These are phyloP conservation scores for Zosterops hypoxanthus DNA, from an alignment of 2,113 vertebrate genomes.

Conservation along the genomic window DNA sequence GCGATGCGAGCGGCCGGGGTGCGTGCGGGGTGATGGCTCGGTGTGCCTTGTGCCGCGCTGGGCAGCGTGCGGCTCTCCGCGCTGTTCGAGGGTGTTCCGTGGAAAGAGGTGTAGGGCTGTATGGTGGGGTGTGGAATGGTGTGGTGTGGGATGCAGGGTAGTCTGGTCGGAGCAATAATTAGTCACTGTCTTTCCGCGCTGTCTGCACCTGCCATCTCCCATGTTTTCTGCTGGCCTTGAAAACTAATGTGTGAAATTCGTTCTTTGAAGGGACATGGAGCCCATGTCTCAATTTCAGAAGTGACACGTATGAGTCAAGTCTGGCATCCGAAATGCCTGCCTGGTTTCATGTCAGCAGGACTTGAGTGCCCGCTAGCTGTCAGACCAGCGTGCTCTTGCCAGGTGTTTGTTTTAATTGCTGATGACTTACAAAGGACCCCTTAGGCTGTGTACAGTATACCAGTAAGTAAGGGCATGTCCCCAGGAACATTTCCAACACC, in stretches of 20 bases:
- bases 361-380: not conserved
- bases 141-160: fast-evolving
- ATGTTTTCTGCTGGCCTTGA: not conserved
- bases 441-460: not conserved
- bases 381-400: not conserved
- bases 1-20: fast-evolving
- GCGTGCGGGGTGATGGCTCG: fast-evolving
- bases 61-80: fast-evolving
- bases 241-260: not conserved
- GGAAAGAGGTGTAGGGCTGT: not conserved
- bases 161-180: not conserved
- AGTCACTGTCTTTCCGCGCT: fast-evolving
- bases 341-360: not conserved
- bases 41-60: not conserved
- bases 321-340: not conserved
- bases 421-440: not conserved
- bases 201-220: fast-evolving
- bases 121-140: fast-evolving
- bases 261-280: not conserved
- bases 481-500: not conserved
- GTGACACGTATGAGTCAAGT: not conserved
- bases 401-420: not conserved
- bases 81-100: fast-evolving
- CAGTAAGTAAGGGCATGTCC: not conserved
- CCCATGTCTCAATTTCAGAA: not conserved